Evolutionary conservation across 2,113 vertebrate species (phyloP), one percentile per base, ranked within the genome.

Genomic region (Perccottus glenii): DNA sequence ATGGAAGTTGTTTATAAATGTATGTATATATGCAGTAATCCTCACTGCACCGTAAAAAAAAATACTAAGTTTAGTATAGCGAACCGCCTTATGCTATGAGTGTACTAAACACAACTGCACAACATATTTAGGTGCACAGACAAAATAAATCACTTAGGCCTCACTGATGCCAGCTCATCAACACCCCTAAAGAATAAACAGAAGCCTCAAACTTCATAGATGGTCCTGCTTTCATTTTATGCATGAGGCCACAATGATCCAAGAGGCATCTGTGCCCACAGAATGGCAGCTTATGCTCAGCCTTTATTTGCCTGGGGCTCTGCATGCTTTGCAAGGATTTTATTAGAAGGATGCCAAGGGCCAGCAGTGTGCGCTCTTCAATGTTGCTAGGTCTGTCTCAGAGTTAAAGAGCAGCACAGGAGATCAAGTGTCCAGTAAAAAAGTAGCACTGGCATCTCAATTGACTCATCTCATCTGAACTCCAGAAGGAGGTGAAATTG

Each of bases 141-240:
- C 57, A 59, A 33, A 58, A 78, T 73, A 65, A 77, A 44, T 70
- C 69, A 77, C 71, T 62, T 59, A 67, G 67, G 67, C 53, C 42
- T 50, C 38, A 70, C 57, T 67, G 71, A 76, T 80, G 74, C 76
- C 81, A 63, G 70, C 78, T 86, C 81, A 83, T 83, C 76, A 75
- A 60, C 70, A 61, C 50, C 72, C 77, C 19, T 63, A 84, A 82
- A 84, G 77, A 82, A 81, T 86, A 77, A 77, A 84, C 51, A 60
- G 77, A 66, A 44, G 70, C 69, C 75, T 67, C 66, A 77, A 61
- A 73, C 79, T 79, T 85, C 80, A 64, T 74, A 60, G 76, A 67
- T 75, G 73, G 85, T 88, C 85, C 87, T 88, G 78, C 73, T 84
- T 88, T 90, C 53, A 88, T 88, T 87, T 86, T 80, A 87, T 76